These are phyloP conservation scores for Terebella lapidaria DNA, from an alignment of 2,888 invertebrate species.

Conservation along the genomic window DNA sequence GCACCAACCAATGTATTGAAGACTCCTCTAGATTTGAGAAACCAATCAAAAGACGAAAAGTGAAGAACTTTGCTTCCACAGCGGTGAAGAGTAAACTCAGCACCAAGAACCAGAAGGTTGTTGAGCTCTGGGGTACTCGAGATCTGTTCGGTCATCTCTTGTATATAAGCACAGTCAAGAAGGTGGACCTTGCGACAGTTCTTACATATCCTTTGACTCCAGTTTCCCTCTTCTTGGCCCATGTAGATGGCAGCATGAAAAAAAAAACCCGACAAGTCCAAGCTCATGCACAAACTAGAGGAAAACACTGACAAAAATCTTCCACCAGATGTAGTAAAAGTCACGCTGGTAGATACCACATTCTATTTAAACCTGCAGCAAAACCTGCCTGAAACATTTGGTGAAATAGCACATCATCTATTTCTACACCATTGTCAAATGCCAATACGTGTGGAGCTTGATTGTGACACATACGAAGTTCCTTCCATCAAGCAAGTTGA, in stretches of 20 bases:
- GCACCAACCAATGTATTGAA: conserved; percentile 11
- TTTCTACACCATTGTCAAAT: not conserved
- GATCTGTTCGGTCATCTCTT: conserved; percentile 12
- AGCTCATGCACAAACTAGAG: conserved; percentile 8
- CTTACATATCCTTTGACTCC: conserved; percentile 10
- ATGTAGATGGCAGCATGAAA: conserved; percentile 14
- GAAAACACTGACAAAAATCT: not conserved
- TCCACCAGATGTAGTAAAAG: not conserved
- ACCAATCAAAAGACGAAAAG: conserved; percentile 14
- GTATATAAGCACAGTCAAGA: conserved; percentile 2
- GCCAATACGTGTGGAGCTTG: not conserved
- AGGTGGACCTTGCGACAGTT: conserved; percentile 8
- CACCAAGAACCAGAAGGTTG: not conserved
- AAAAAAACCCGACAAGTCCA: conserved; percentile 10
- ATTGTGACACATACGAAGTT: conserved; percentile 5
- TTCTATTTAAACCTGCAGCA: not conserved
- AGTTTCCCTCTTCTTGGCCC: conserved; percentile 11
- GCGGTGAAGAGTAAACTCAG: not conserved
- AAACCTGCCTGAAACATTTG: not conserved
- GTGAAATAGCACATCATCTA: not conserved
- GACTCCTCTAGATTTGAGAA: conserved; percentile 16
- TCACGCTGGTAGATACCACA: not conserved
- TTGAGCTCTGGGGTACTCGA: conserved; percentile 7
- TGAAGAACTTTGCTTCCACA: conserved; percentile 12
- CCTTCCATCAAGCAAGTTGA: conserved; percentile 10